phyloP scores from a whole-genome alignment of 64 coral and sea anemone species.

The Trachythela sp. region DNA sequence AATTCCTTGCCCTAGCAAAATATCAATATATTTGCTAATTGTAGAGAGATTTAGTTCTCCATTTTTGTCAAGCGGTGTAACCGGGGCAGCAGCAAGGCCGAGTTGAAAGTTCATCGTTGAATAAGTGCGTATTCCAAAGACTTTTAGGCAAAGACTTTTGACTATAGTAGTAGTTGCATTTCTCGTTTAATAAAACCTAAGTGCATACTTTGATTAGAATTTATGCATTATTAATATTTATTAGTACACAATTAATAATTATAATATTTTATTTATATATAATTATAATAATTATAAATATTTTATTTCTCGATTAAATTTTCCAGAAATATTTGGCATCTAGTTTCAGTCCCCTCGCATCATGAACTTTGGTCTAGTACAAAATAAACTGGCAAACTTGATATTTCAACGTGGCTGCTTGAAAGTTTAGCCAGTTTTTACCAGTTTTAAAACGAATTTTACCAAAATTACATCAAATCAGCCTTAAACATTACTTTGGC shows the following conservation, averaged over 20 bases:
- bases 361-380: neutral
- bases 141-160: too few relatives aligned
- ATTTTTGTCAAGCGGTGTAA: neutral
- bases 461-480: neutral
- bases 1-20: neutral
- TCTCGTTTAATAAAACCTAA: too few relatives aligned
- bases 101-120: too few relatives aligned
- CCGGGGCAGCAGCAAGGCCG: neutral
- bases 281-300: too few relatives aligned
- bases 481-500: neutral
- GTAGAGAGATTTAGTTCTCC: neutral
- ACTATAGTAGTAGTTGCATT: too few relatives aligned
- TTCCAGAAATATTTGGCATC: neutral
- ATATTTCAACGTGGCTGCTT: neutral
- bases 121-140: too few relatives aligned
- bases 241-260: too few relatives aligned
- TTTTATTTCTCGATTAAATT: too few relatives aligned
- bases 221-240: too few relatives aligned
- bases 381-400: neutral
- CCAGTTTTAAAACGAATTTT: neutral
- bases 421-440: neutral
- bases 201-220: too few relatives aligned
- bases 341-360: neutral
- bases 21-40: neutral
- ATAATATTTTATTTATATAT: too few relatives aligned